phyloP scores from a whole-genome alignment of 2,113 vertebrate genomes.

The Saimiri boliviensis region DNA sequence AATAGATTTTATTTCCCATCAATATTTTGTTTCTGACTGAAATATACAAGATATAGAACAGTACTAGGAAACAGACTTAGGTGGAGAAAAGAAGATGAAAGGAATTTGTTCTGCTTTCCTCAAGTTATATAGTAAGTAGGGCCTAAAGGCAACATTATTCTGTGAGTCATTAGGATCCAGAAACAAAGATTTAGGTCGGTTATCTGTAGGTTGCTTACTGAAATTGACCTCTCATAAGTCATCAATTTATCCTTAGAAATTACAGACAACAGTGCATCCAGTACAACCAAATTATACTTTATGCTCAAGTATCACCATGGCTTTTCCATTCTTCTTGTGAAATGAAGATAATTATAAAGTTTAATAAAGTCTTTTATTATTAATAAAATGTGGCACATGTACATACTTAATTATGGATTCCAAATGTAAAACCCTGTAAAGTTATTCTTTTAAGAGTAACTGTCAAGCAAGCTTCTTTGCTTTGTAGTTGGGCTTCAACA shows the following conservation, averaged over 20 bases:
- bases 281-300: background rate
- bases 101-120: background rate
- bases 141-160: background rate
- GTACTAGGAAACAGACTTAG: background rate
- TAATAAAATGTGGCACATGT: background rate
- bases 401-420: background rate
- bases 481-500: background rate
- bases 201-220: background rate
- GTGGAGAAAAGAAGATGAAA: background rate
- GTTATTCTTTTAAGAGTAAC: background rate
- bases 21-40: constrained; percentile 10
- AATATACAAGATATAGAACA: background rate
- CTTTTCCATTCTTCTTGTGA: background rate
- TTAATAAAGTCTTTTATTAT: background rate
- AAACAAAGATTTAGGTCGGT: constrained; percentile 8
- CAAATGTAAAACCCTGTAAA: background rate
- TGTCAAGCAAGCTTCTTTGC: background rate
- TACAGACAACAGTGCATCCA: background rate
- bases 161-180: background rate
- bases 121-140: background rate
- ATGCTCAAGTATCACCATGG: background rate
- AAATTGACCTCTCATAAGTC: background rate
- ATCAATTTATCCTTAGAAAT: background rate
- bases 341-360: background rate
- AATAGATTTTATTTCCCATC: background rate